These are phyloP conservation scores for Eupithecia inturbata DNA, from an alignment of 2,888 invertebrate species.

Conservation along the genomic window DNA sequence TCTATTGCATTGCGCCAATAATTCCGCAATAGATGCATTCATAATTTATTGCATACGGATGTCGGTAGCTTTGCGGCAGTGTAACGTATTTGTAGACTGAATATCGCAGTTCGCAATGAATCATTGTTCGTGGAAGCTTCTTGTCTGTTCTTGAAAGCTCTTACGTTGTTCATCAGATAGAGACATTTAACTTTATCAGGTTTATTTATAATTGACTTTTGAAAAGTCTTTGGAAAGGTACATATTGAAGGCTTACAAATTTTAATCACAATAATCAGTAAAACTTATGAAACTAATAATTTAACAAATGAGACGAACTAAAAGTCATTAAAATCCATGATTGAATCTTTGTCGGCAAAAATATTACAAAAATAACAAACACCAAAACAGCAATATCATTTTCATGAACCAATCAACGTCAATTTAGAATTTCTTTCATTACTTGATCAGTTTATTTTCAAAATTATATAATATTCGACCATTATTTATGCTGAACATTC, in stretches of 20 bases:
- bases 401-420: background rate
- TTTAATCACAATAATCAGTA: background rate
- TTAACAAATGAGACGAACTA: too few species aligned
- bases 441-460: background rate
- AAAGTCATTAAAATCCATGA: too few species aligned
- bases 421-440: background rate
- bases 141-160: background rate
- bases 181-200: background rate
- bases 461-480: background rate
- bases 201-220: background rate
- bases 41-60: constrained; percentile 7
- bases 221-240: background rate
- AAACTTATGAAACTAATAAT: background rate
- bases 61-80: constrained; percentile 32
- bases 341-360: background rate
- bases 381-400: background rate
- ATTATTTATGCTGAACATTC: background rate
- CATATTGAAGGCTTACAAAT: too few species aligned
- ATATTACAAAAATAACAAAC: background rate
- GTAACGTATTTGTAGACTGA: constrained; percentile 40
- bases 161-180: background rate
- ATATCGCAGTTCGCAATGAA: background rate
- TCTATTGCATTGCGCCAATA: constrained; percentile 1
- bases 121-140: background rate
- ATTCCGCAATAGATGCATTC: background rate